Evolutionary conservation across 2,113 vertebrate species (phyloP), one percentile per base, ranked within the genome.

Genomic region (Uria aalge): DNA sequence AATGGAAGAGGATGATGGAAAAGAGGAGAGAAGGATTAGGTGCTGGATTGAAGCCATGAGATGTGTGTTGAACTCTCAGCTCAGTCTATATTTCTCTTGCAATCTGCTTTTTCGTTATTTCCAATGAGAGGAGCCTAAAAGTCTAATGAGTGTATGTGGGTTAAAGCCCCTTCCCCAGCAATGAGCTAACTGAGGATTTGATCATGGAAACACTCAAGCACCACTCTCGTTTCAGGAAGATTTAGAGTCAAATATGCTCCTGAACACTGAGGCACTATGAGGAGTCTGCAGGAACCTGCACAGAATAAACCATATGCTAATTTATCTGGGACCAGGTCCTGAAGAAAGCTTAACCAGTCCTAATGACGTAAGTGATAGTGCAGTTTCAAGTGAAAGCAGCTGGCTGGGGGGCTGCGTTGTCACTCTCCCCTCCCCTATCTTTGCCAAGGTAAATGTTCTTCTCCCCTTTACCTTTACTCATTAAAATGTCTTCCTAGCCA

Each of bases 361-460:
- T 21, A 2, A 1, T 96, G 82, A 90, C 5, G 23, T 96, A 94
- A 91, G 92, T 94, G 90, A 67, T 59, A 76, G 91, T 29, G 91
- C 84, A 23, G 21, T 15, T 55, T 78, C 60, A 72, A 93, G 73
- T 77, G 88, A 94, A 79, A 93, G 92, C 96, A 97, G 76, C 88
- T 93, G 90, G 45, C 67, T 88, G 26, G 34, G 53, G 88, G 72
- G 73, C 68, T 45, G 27, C 48, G 48, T 8, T 79, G 74, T 92
- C 62, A 48, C 52, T 66, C 81, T 82, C 57, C 85, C 41, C 59
- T 86, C 38, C 72, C n/a, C 52, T 86, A 4, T 5, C 64, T 94
- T 43, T 91, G 93, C 94, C 94, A 96, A 94, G 86, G 80, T 67
- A 88, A 86, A 96, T 67, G 59, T 92, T 94, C 86, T 43, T 89